Evolutionary conservation across 1,140 invertebrate genomes (phyloP).

Genomic region (Oryzaephilus surinamensis): DNA sequence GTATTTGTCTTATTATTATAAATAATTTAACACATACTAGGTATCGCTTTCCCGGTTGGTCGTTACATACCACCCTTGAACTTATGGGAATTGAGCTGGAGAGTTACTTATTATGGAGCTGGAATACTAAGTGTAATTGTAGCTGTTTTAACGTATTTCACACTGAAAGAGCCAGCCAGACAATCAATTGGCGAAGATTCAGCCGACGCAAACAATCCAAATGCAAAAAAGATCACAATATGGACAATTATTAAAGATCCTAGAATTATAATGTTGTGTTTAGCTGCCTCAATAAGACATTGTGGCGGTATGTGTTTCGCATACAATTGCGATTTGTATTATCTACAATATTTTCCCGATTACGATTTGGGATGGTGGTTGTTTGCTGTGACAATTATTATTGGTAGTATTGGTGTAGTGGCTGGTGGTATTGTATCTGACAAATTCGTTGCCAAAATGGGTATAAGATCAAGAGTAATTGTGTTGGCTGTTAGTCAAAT

Average conservation of each 20-base stretch:
- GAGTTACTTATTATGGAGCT: constrained; percentile 74
- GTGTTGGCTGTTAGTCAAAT: constrained; percentile 76
- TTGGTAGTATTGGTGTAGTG: constrained; percentile 79
- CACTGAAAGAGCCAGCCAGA: constrained; percentile 66
- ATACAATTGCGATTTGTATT: constrained; percentile 83
- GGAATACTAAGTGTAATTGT: constrained; percentile 72
- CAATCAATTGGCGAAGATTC: constrained; percentile 58
- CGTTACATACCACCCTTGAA: constrained; percentile 73
- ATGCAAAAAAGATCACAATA: constrained; percentile 43
- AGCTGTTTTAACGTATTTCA: constrained; percentile 59
- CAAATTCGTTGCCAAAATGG: constrained; percentile 78
- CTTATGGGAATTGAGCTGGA: constrained; percentile 75
- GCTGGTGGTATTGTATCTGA: constrained; percentile 82
- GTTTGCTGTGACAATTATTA: constrained; percentile 74
- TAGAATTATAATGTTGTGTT: constrained; percentile 65
- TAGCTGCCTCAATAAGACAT: constrained; percentile 83
- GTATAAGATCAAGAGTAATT: constrained; percentile 71
- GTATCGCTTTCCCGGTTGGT: constrained; percentile 84
- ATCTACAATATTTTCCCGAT: constrained; percentile 75
- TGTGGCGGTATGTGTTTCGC: constrained; percentile 83
- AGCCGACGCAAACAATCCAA: constrained; percentile 22
- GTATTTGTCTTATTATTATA: too few species aligned
- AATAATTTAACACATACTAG: constrained; percentile 15
- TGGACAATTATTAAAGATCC: constrained; percentile 68
- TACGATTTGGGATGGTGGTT: constrained; percentile 80